Base-by-base conservation (phyloP, 2,888 invertebrate genomes). In the Campaea margaritaria region DNA sequence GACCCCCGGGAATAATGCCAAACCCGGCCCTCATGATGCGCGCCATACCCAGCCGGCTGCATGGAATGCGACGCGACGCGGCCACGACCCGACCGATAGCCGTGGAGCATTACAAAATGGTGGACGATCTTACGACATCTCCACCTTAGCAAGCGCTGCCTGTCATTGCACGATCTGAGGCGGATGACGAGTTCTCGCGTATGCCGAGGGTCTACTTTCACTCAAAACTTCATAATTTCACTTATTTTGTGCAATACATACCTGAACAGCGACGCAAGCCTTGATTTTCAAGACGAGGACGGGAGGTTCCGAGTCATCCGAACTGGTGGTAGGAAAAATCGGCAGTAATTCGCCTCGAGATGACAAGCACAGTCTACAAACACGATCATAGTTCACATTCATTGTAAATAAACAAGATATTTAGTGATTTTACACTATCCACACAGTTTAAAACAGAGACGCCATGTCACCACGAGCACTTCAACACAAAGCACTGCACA, bases 201-300 rank as follows among this genome's bases (percentile, higher is more conserved):
- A 86, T 82, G 83, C 82, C 85, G 74, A 90, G 88, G 87, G 86
- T 89, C 87, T 87, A 91, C 92, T 92, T 92, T 92, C 92, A 92
- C 92, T 90, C 74, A 82, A 86, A 86, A 86, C 89, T 78, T 76
- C 80, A 76, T 75, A 81, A 72, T 80, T 78, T 72, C 74, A 74
- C 78, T 80, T 81, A 85, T 83, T 85, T 81, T 76, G 73, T 65
- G 78, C 67, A 79, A 76, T 81, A 89, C 94, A 83, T 89, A 95
- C 96, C 94, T 95, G 93, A 67, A 96, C 93, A 60, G 94, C 93
- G 71, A 96, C 90, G 78, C 94, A 94, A 78, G 93, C 93, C 80
- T 93, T 93, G 81, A 96, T 95, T 93, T 94, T 95, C 68, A 92
- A 92, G 65, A 92, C 93, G 74, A 95, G 90, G 79, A 93, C 85